Base-by-base conservation (phyloP, 2,888 invertebrate species). In the Coenonympha glycerion region DNA sequence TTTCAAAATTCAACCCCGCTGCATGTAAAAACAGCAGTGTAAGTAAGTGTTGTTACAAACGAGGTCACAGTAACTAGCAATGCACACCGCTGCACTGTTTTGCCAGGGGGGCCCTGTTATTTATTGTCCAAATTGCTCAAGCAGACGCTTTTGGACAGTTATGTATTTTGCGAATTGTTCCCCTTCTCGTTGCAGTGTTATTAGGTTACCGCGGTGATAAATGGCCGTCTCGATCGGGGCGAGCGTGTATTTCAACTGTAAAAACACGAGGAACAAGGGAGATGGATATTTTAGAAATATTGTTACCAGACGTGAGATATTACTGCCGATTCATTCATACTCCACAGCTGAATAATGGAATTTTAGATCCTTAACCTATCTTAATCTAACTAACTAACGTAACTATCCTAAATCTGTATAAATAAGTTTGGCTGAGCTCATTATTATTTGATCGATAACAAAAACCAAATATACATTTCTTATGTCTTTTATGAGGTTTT, bases 111-210 rank as follows among this genome's bases (percentile, higher is more conserved):
- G 66, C 64, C 56, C 51, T 50, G 62, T 71, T 73, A 73, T 77
- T 76, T 75, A 76, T 73, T 54, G 65, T 65, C 48, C 58, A 60
- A 63, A 63, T 68, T 66, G 64, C 62, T 58, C 63, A 67, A 69
- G 66, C 68, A 63, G 68, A 67, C 69, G 41, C 37, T 47, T 47
- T 39, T 33, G 28, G 49, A 55, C 52, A 41, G 52, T 51, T 55
- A 46, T 58, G 52, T 56, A 52, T 53, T 47, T 51, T 39, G 39
- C 51, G 21, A 52, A 52, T 49, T 31, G 49, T 47, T 52, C 48
- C 52, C 54, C 52, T 37, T 47, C 39, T 22, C 30, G 44, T 30
- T 50, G 22, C 50, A 19, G 15, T 45, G 44, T 50, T 54, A 47
- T 47, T 44, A 50, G 21, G 46, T 47, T 50, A 36, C 21, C 9